Evolutionary conservation across 1,140 invertebrate genomes (phyloP).

Genomic region (Probaryconus sp.): DNA sequence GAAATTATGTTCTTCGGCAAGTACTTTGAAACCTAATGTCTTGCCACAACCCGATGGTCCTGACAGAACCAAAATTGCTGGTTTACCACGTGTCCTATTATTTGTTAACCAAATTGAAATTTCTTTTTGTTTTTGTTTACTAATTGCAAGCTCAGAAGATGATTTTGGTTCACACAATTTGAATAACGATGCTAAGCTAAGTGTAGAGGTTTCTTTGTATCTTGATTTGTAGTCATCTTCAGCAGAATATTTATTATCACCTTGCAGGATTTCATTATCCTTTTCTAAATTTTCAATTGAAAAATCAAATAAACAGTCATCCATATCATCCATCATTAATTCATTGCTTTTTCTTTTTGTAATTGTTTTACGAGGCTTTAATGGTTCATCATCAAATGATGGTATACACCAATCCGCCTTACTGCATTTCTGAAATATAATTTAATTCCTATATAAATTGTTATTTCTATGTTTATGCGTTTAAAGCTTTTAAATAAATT

Average conservation of each 20-base stretch:
- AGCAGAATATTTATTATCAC: not conserved
- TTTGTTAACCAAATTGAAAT: conserved; percentile 68
- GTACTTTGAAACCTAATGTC: conserved; percentile 80
- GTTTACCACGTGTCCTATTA: conserved; percentile 69
- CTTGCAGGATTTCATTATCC: conserved; percentile 4
- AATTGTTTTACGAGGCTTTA: not conserved
- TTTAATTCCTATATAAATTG: too few relatives aligned
- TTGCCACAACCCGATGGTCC: conserved; percentile 87
- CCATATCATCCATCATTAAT: conserved; percentile 21
- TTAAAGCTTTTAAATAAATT: too few relatives aligned
- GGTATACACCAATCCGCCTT: conserved; percentile 31
- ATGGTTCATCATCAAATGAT: conserved; percentile 25
- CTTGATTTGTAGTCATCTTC: not conserved
- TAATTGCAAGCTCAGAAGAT: conserved; percentile 68
- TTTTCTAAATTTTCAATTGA: conserved; percentile 13
- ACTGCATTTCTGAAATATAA: conserved; percentile 17
- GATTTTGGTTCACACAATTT: conserved; percentile 69
- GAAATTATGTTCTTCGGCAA: conserved; percentile 81
- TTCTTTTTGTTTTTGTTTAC: conserved; percentile 73
- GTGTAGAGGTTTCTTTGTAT: not conserved
- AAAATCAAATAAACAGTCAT: conserved; percentile 39
- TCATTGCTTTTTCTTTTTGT: not conserved
- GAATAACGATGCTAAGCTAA: conserved; percentile 64
- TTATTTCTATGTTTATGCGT: too few relatives aligned
- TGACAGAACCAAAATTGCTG: conserved; percentile 82